Evolutionary conservation across 2,113 vertebrate genomes (phyloP), one percentile per base, ranked within the genome.

Genomic region (Porphyrio hochstetteri): DNA sequence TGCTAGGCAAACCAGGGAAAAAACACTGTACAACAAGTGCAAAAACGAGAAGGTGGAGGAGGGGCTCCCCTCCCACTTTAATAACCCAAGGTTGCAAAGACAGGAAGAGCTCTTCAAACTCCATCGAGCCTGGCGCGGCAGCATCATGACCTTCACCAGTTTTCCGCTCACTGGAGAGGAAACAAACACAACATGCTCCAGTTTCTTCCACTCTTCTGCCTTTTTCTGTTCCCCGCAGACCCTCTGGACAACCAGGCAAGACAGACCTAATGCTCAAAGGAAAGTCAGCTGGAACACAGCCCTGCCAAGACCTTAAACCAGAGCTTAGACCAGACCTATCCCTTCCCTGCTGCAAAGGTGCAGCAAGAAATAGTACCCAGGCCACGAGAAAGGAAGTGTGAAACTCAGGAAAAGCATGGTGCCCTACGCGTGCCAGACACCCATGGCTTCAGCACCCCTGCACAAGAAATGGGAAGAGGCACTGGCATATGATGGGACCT

Each of bases 141-240:
- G 63, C 78, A 88, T 61, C 87, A 60, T 20, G 90, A 95, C 94
- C 92, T 94, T 94, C 71, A 61, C 46, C 0, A 0, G 63, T 87
- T 92, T 94, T 95, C 87, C 1, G 24, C 85, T 90, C 85, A 93
- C 61, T 5, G 2, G 61, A 91, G 79, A 92, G 87, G 89, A 95
- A 95, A 96, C 0, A 1, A 97, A 82, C 69, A 76, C 59, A 94
- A 76, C 67, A 24, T 33, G 70, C 88, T 95, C 79, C 76, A 76
- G 88, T 84, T 96, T 95, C 92, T 93, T 86, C 55, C 27, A 40
- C 52, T 96, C 68, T 88, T 94, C 74, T 84, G 86, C 84, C 65
- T 87, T 92, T 52, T 93, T 63, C 80, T 89, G 91, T 15, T 94
- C 68, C 55, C 35, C 29, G 21, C n/a, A 81, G 89, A 53, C 57